phyloP scores from a whole-genome alignment of 2,888 invertebrate genomes.

The Pachymerium ferrugineum region DNA sequence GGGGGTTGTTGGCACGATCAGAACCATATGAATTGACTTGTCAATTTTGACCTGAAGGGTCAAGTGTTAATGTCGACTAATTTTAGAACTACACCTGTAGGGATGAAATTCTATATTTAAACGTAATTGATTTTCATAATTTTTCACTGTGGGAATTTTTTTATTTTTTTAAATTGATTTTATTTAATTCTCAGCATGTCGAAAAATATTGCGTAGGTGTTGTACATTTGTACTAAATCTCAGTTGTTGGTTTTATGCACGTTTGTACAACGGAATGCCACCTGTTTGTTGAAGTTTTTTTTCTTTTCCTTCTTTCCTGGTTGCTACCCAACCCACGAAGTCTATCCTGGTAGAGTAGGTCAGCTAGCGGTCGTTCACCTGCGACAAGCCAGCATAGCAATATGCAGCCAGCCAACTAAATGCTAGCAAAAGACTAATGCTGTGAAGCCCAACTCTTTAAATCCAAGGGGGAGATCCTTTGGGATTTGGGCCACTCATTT shows the following conservation, averaged over 20 bases:
- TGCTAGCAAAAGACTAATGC: not conserved
- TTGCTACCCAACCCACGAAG: slow-evolving; percentile 23
- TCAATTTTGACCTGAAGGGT: not conserved
- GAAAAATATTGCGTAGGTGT: slow-evolving; percentile 7
- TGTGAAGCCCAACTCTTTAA: slow-evolving; percentile 8
- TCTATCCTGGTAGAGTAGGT: slow-evolving; percentile 27
- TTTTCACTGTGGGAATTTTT: too few relatives aligned
- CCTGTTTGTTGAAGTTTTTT: slow-evolving; percentile 16
- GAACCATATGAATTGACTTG: not conserved
- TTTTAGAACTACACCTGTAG: not conserved
- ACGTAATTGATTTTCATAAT: too few relatives aligned
- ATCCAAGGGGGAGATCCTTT: not conserved
- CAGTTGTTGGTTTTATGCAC: not conserved
- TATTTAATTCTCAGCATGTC: too few relatives aligned
- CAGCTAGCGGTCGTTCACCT: slow-evolving; percentile 19
- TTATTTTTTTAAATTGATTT: too few relatives aligned
- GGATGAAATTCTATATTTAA: too few relatives aligned
- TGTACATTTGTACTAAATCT: not conserved
- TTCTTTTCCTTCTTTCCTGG: slow-evolving; percentile 1
- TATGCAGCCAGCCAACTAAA: slow-evolving; percentile 23
- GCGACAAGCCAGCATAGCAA: slow-evolving; percentile 20
- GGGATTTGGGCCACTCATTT: not conserved
- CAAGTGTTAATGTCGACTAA: not conserved
- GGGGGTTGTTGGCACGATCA: not conserved
- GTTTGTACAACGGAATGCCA: slow-evolving; percentile 17